These are phyloP conservation scores for Trematomus loennbergii DNA, from an alignment of 2,113 vertebrate species.

Conservation along the genomic window DNA sequence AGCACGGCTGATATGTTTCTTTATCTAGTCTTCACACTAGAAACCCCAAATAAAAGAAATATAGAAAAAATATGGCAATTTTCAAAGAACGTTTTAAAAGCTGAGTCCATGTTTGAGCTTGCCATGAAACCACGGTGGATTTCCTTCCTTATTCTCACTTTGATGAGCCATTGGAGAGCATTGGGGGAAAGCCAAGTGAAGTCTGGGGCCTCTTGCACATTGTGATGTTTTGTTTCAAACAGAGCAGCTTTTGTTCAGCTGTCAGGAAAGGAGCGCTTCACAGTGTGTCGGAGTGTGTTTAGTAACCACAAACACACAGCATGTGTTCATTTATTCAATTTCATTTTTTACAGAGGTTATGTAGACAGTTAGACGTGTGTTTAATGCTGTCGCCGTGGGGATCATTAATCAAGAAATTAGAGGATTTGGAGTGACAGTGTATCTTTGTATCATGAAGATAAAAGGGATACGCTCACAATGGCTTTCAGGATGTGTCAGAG, in stretches of 20 bases:
- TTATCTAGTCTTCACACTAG: slow-evolving; percentile 9
- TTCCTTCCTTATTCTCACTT: slow-evolving; percentile 70
- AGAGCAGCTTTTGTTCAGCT: slow-evolving; percentile 69
- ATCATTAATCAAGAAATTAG: slow-evolving; percentile 6
- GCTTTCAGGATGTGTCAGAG: slow-evolving; percentile 9
- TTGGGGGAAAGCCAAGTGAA: slow-evolving; percentile 62
- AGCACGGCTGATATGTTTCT: slow-evolving; percentile 14
- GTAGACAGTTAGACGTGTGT: slow-evolving; percentile 14
- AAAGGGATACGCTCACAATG: slow-evolving; percentile 12
- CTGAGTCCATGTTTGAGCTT: slow-evolving; percentile 62
- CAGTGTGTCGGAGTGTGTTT: slow-evolving; percentile 48
- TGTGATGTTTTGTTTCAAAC: slow-evolving; percentile 69
- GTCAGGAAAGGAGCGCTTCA: slow-evolving; percentile 57
- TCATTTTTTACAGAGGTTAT: slow-evolving; percentile 21
- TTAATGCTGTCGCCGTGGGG: slow-evolving; percentile 13
- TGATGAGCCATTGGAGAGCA: slow-evolving; percentile 69
- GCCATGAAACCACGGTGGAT: slow-evolving; percentile 64
- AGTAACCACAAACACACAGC: slow-evolving; percentile 60
- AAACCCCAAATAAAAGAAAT: slow-evolving; percentile 13
- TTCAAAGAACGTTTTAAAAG: slow-evolving; percentile 46
- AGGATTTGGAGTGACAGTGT: neutral
- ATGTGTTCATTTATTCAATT: slow-evolving; percentile 58
- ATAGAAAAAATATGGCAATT: slow-evolving; percentile 33
- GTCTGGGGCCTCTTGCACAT: slow-evolving; percentile 64
- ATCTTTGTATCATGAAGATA: neutral